Conservation (phyloP, 2,113 vertebrate genomes). For the Aegithalos caudatus region DNA sequence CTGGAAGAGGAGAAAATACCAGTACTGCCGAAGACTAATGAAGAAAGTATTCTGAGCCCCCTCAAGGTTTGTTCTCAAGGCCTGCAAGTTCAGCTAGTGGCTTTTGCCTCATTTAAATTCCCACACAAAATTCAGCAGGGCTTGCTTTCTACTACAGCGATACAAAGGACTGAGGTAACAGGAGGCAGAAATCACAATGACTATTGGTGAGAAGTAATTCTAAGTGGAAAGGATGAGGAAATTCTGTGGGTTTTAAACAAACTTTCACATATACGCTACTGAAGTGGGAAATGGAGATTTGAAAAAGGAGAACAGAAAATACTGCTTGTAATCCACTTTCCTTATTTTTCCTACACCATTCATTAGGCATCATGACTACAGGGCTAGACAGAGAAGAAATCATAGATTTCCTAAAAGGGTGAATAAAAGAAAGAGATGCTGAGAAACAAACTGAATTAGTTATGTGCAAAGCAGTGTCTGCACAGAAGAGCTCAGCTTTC, state of each 20-base stretch:
- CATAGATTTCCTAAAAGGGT: neutral
- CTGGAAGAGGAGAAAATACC: neutral
- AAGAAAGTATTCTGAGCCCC: neutral
- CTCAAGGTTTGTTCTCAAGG: neutral
- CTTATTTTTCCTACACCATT: neutral
- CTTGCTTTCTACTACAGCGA: rapidly evolving
- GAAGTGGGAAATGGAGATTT: neutral
- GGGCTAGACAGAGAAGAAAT: neutral
- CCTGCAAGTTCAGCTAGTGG: neutral
- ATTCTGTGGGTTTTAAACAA: neutral
- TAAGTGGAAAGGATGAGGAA: neutral
- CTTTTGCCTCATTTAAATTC: neutral
- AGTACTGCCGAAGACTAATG: neutral
- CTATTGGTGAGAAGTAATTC: neutral
- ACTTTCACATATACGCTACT: neutral
- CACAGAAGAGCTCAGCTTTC: neutral
- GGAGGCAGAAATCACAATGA: neutral
- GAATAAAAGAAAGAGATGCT: neutral
- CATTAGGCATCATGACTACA: neutral
- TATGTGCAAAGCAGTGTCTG: neutral
- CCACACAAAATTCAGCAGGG: neutral
- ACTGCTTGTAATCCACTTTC: neutral
- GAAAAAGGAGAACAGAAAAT: neutral
- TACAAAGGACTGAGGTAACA: neutral
- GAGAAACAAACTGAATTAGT: neutral